These are phyloP conservation scores for Tragelaphus strepsiceros DNA, from an alignment of 2,113 vertebrate genomes.

Conservation along the genomic window DNA sequence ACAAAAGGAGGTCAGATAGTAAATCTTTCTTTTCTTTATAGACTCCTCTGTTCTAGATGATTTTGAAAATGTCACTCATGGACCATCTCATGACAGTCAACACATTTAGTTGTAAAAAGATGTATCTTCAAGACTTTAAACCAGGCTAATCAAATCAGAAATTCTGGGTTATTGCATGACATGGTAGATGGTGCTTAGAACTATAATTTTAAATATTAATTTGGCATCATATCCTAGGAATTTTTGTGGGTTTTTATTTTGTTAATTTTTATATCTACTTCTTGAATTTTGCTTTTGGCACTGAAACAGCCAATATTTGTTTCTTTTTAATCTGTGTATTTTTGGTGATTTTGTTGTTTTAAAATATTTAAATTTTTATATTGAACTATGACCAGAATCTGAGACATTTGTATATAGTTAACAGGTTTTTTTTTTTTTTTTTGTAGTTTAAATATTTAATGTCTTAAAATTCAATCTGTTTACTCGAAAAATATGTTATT, in stretches of 20 bases:
- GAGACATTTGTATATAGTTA: neutral
- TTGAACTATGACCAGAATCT: neutral
- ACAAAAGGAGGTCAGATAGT: neutral
- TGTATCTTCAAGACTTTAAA: neutral
- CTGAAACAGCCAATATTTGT: neutral
- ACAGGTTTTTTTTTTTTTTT: neutral
- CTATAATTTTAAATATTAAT: neutral
- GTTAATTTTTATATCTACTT: neutral
- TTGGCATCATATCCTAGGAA: neutral
- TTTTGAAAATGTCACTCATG: neutral
- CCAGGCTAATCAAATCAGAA: neutral
- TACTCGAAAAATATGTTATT: neutral
- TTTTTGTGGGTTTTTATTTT: neutral
- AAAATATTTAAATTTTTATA: neutral
- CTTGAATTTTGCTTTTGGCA: neutral
- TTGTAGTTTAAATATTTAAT: neutral
- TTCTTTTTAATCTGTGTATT: neutral
- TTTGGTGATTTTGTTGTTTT: neutral
- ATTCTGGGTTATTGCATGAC: neutral
- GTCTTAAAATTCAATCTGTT: neutral
- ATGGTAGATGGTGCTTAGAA: neutral
- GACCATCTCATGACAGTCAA: neutral
- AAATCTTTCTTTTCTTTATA: neutral
- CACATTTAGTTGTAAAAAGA: neutral
- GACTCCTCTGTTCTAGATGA: neutral